Conservation (phyloP, 2,113 vertebrate species). For the Origma solitaria region DNA sequence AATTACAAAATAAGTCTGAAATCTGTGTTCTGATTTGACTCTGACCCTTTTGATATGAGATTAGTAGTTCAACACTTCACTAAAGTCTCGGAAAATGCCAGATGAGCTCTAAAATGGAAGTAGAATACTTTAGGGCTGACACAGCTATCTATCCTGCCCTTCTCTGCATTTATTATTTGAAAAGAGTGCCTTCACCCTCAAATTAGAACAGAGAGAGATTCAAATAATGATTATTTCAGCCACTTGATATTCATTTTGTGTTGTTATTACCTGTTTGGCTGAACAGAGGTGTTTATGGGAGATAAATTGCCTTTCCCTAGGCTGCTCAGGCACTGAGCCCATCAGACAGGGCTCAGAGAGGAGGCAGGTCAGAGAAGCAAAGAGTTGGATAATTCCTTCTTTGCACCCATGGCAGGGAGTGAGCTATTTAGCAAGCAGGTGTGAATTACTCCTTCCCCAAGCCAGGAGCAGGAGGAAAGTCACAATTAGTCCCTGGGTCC, state of each 20-base stretch:
- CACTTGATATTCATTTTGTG: not conserved
- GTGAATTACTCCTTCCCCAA: not conserved
- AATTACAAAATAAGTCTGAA: not conserved
- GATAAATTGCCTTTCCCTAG: not conserved
- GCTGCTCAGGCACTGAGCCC: not conserved
- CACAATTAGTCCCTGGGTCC: not conserved
- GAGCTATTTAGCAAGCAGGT: not conserved
- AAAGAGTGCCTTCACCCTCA: not conserved
- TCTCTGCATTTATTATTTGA: not conserved
- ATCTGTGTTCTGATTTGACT: not conserved
- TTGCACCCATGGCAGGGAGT: not conserved
- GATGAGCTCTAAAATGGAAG: not conserved
- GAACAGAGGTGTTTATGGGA: not conserved
- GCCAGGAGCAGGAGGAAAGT: not conserved
- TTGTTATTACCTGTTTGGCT: not conserved
- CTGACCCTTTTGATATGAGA: not conserved
- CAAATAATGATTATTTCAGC: not conserved
- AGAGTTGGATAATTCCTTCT: not conserved
- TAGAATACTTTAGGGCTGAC: not conserved
- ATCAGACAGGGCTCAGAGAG: not conserved
- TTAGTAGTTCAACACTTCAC: not conserved
- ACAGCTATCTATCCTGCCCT: not conserved
- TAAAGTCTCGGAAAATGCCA: not conserved
- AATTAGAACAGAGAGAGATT: not conserved
- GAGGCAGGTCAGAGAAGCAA: not conserved